Evolutionary conservation across 2,888 invertebrate genomes (phyloP), one percentile per base, ranked within the genome.

Genomic region (Caenorhabditis sulstoni): DNA sequence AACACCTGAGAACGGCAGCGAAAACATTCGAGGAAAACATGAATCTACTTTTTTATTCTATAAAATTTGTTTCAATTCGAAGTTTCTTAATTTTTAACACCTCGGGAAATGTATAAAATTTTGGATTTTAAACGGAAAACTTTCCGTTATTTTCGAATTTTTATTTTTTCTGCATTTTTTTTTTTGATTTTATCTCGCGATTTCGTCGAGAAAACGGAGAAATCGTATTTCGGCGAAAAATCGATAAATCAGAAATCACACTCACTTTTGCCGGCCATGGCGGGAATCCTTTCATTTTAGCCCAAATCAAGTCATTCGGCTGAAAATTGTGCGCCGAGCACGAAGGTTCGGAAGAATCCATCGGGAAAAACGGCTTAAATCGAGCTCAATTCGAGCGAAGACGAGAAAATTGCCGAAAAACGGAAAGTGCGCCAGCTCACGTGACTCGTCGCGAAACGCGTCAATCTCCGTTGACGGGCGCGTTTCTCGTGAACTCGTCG

Each of bases 211-310:
- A n/a, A n/a, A n/a, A n/a, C n/a, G n/a, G n/a, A n/a, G n/a, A n/a
- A 16, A n/a, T 4, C 37, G 11, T 49, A n/a, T 7, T 49, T 49
- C n/a, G 22, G 37, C 37, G 11, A 11, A 37, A 37, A 37, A 37
- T 11, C 37, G 11, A 11, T 8, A 37, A 37, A 37, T 37, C 37
- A 37, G 5, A 37, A 11, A 8, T 37, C n/a, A 16, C 22, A 45
- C 39, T 41, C 11, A 87, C 92, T 91, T 97, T 97, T 0, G 96
- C 97, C 0, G 97, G 97, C 97, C 97, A 98, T 91, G 94, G 96
- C 0, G 97, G 97, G 90, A 96, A 97, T 12, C 96, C 97, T 92
- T 96, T 96, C 12, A 97, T 92, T 91, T 97, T 96, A 0, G 97
- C 97, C 97, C 97, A 98, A 0, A 97, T 94, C 68, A 97, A 91